Conservation (phyloP, 2,888 invertebrate genomes). For the Lucinisca nassula region DNA sequence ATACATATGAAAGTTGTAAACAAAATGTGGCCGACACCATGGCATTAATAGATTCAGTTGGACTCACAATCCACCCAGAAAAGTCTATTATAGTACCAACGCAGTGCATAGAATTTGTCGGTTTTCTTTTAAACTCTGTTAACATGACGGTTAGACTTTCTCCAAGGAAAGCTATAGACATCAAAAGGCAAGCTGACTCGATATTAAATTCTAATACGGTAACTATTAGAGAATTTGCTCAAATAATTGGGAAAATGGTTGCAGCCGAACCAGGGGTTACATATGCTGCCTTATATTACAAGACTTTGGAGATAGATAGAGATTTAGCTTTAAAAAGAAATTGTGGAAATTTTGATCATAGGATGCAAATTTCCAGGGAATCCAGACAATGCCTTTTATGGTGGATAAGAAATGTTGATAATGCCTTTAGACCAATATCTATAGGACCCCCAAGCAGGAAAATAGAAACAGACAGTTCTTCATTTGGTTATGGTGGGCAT, state of each 20-base stretch:
- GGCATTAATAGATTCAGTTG: too few relatives aligned
- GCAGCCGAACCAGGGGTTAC: constrained; percentile 57
- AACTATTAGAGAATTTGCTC: constrained; percentile 50
- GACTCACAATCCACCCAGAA: constrained; percentile 60
- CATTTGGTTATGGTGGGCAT: neutral
- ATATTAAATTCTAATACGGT: constrained; percentile 5
- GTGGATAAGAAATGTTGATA: constrained; percentile 46
- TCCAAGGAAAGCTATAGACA: constrained; percentile 7
- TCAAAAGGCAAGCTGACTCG: constrained; percentile 13
- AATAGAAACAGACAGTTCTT: constrained; percentile 36
- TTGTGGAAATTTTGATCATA: constrained; percentile 47
- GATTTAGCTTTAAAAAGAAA: constrained; percentile 31
- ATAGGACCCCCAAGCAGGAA: neutral
- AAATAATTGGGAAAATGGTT: constrained; percentile 50
- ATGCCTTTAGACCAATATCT: neutral
- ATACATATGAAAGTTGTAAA: too few relatives aligned
- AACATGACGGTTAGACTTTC: constrained; percentile 43
- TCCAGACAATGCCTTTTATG: constrained; percentile 31
- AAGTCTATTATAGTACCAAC: constrained; percentile 60
- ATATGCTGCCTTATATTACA: constrained; percentile 62
- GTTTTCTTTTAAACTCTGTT: constrained; percentile 60
- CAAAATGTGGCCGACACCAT: too few relatives aligned
- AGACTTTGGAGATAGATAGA: constrained; percentile 60
- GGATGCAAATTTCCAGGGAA: neutral
- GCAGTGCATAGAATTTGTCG: constrained; percentile 59